Base-by-base conservation (phyloP, 2,113 vertebrate species). In the Glareola pratincola region DNA sequence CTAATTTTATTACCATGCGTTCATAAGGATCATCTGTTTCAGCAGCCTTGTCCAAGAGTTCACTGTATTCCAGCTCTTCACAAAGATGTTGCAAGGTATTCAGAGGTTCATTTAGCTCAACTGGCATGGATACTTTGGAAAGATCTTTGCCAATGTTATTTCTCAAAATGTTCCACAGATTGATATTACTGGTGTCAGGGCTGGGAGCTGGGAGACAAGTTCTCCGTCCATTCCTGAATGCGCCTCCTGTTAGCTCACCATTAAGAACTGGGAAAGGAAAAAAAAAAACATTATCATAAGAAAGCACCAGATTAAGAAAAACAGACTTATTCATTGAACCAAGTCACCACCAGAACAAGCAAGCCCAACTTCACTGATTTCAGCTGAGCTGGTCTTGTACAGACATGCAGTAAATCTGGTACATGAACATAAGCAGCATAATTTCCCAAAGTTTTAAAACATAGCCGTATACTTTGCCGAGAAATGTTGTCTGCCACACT, bases 121-220 rank as follows among this genome's bases (percentile, higher is more conserved):
- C 99, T 0, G 99, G 99, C 99, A 99, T 99, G 48, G 99, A 99
- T 93, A 99, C 99, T 98, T 99, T 99, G 83, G 99, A 99, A 90
- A 99, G 97, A 94, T 99, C 99, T 95, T 99, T 99, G 56, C 99
- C 99, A 50, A 99, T 99, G 98, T 99, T 99, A 98, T 99, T 99
- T 85, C 99, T 99, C 97, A 99, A 97, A 98, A 99, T 99, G 98
- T 99, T 99, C 99, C 99, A 99, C 90, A 99, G 98, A 97, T 99
- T 99, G 97, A 99, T 99, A 98, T 99, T 99, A 98, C 99, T 99
- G 96, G 98, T 99, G 97, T 99, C 99, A 3, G 99, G 99, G 80
- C 99, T 99, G 26, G 99, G 99, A 45, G 99, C 98, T 24, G 99
- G 98, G 88, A 99, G 98, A 97, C 98, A 99, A n/a, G 97, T 98